phyloP scores from a whole-genome alignment of 2,113 vertebrate species.

The Sterna hirundo region DNA sequence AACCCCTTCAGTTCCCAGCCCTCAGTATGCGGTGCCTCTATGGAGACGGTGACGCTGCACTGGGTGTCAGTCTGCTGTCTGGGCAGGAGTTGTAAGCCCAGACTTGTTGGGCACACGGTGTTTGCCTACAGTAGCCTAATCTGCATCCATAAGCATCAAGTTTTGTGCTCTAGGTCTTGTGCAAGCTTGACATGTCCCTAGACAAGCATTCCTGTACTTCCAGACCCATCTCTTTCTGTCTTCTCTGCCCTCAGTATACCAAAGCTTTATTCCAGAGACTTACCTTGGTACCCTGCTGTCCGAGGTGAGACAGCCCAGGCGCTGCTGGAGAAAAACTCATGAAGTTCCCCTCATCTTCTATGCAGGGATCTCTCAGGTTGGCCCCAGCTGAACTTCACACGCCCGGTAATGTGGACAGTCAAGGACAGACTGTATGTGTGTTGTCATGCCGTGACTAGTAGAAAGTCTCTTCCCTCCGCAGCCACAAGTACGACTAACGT shows the following conservation, averaged over 20 bases:
- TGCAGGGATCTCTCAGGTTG: neutral
- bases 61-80: neutral
- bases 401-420: neutral
- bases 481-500: neutral
- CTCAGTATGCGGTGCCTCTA: neutral
- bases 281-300: neutral
- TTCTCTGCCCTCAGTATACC: neutral
- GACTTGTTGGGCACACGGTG: neutral
- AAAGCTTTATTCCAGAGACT: neutral
- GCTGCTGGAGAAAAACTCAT: neutral
- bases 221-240: neutral
- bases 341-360: neutral
- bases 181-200: neutral
- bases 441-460: neutral
- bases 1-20: neutral
- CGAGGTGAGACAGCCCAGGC: neutral
- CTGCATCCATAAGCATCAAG: neutral
- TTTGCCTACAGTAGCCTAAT: neutral
- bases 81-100: neutral
- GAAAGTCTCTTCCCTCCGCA: neutral
- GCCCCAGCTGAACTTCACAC: neutral
- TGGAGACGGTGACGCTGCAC: neutral
- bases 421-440: neutral
- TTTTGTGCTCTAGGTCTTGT: neutral
- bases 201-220: neutral